Evolutionary conservation across 2,113 vertebrate genomes (phyloP), one percentile per base, ranked within the genome.

Genomic region (Colistium nudipinnis): DNA sequence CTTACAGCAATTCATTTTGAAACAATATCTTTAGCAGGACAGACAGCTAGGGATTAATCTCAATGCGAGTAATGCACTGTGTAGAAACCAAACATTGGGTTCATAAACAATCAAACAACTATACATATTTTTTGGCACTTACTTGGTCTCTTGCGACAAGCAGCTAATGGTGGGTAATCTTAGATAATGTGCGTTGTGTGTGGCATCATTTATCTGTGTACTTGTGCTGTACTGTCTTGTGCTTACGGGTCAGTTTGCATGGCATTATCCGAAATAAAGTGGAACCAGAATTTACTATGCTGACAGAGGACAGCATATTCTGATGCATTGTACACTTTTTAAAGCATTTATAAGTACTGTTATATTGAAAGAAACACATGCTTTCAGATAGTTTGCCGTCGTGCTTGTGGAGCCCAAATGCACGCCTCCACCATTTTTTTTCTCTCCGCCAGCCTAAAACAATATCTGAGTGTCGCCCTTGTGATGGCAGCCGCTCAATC

Each of bases 401-500:
- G n/a, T n/a, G n/a, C n/a, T n/a, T n/a, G n/a, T n/a, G 11, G 9
- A 33, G n/a, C 60, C 20, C 45, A 45, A 2, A 36, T 49, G 13
- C 36, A 68, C 30, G 60, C 44, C 53, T 27, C 45, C 36, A 3
- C 51, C 22, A 19, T 38, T 25, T 73, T 25, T 35, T 19, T 25
- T 30, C 25, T 19, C 28, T 30, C 25, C 39, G 12, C 43, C 24
- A n/a, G 45, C 47, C 75, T 84, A 83, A 80, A 78, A 80, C 75
- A 78, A 56, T 17, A 71, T 85, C 69, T 73, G 41, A 64, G 70
- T 75, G 78, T 72, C 52, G 62, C 62, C 67, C 57, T 38, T 57
- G 51, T 48, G 62, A 70, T 85, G 84, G 85, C 78, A 80, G 64
- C 51, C 28, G 41, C 83, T 88, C 74, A 88, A 61, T 81, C 81